Base-by-base conservation (phyloP, 2,113 vertebrate genomes). In the Pterophyllum scalare region DNA sequence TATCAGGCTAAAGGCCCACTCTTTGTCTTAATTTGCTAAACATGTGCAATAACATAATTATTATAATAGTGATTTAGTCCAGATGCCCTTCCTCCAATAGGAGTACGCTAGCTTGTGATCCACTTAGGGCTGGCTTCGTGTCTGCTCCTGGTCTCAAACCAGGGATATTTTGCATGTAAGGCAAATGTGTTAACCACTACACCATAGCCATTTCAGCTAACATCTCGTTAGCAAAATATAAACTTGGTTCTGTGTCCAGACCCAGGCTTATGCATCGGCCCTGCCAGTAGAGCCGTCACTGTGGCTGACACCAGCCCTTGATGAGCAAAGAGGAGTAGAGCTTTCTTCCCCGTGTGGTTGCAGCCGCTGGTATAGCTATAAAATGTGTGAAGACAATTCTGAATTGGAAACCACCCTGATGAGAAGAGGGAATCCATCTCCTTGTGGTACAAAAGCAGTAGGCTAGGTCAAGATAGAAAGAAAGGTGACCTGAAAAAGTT, bases 261-360 rank as follows among this genome's bases (percentile, higher is more conserved):
- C 11, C 26, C 3, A 0, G 46, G 17, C 43, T 0, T 31, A 20
- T 3, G 24, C 24, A 52, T 17, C 7, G 43, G 52, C 28, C 24
- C 28, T 28, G 65, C 43, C 13, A 52, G 28, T 49, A 19, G 24
- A 1, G 31, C 24, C n/a, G 65, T 72, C 6, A n/a, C 26, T 72
- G 19, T 10, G 52, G 52, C 52, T 7, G 7, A 54, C 19, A 54
- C 49, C 17, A 20, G 14, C 46, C 5, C 15, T 20, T 54, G 17
- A 72, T 0, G 43, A 72, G 65, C 12, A 17, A 72, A 24, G 43
- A 31, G 17, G 43, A 1, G 24, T 2, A 52, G 26, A 31, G 54
- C 10, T n/a, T n/a, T n/a, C 17, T 20, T 72, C 31, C 65, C 65
- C 65, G 43, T 20, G 26, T 20, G 67, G 26, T 54, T 72, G 46